These are phyloP conservation scores for Drosophila nannoptera DNA, from an alignment of 1,140 invertebrate species.

Conservation along the genomic window DNA sequence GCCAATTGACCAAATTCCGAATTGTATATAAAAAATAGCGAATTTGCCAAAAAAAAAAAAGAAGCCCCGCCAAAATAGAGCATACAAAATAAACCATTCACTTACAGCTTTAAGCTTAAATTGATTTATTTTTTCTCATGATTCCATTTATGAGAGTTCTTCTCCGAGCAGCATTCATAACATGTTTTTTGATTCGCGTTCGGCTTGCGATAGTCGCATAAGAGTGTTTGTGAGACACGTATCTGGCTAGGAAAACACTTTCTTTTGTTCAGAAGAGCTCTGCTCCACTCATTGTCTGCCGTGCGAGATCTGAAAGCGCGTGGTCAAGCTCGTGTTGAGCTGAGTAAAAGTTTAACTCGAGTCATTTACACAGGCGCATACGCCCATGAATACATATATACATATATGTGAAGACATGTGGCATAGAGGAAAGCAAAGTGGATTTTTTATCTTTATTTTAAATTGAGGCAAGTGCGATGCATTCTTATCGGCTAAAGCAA, in stretches of 20 bases:
- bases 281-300: constrained; percentile 43
- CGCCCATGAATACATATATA: constrained; percentile 4
- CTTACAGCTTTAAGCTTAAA: constrained; percentile 34
- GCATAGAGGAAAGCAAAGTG: too few species aligned
- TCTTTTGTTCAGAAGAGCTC: constrained; percentile 60
- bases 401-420: neutral
- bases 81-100: constrained; percentile 46
- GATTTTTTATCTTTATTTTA: too few species aligned
- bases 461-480: too few species aligned
- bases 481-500: too few species aligned
- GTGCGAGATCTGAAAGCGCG: constrained; percentile 47
- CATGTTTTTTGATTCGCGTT: constrained; percentile 34
- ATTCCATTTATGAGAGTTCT: constrained; percentile 33
- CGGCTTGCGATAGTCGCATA: constrained; percentile 38
- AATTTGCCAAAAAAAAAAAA: constrained; percentile 8
- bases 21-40: constrained; percentile 13
- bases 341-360: constrained; percentile 48
- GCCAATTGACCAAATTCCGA: constrained; percentile 39
- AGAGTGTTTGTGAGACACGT: constrained; percentile 26
- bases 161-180: constrained; percentile 15
- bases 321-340: constrained; percentile 45
- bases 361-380: too few species aligned
- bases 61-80: constrained; percentile 43
- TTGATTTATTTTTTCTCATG: constrained; percentile 23
- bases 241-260: constrained; percentile 48